A percentile compares a stretch with the other conserved stretches of the same genome.
Conservation (phyloP, 1,140 invertebrate species). For the Brachionus manjavacas region DNA sequence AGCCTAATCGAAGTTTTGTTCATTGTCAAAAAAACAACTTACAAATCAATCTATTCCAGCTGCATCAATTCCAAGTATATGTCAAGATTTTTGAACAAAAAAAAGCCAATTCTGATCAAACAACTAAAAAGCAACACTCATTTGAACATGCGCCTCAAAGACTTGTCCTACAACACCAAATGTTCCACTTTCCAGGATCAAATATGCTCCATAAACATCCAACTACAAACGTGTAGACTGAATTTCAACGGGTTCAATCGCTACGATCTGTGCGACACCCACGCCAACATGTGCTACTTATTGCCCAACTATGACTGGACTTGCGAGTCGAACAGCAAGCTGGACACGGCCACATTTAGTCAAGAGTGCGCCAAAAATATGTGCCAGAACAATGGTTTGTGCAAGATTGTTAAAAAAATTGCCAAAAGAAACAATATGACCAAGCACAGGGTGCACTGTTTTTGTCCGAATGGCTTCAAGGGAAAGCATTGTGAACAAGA, state of each 20-base stretch:
- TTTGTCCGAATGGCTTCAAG: conserved; percentile 38
- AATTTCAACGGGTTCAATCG: neutral
- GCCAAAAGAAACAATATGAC: neutral
- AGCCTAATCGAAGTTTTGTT: conserved; percentile 23
- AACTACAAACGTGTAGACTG: neutral
- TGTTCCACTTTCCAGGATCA: neutral
- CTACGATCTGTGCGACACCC: neutral
- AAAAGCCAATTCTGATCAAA: neutral
- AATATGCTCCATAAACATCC: neutral
- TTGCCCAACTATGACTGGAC: neutral
- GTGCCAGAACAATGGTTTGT: conserved; percentile 29
- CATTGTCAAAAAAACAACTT: neutral
- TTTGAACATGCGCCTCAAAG: neutral
- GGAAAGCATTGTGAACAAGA: conserved; percentile 37
- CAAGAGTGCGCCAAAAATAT: neutral
- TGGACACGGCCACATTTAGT: neutral
- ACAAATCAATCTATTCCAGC: neutral
- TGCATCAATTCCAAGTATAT: conserved; percentile 16
- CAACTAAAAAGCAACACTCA: neutral
- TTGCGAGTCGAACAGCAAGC: neutral
- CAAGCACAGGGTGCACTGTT: neutral
- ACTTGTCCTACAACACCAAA: neutral
- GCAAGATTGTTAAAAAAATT: neutral
- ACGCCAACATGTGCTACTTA: neutral
- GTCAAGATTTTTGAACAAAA: conserved; percentile 13